These are phyloP conservation scores for Fistularia tabacaria DNA, from an alignment of 2,797 vertebrate species.

Conservation along the genomic window DNA sequence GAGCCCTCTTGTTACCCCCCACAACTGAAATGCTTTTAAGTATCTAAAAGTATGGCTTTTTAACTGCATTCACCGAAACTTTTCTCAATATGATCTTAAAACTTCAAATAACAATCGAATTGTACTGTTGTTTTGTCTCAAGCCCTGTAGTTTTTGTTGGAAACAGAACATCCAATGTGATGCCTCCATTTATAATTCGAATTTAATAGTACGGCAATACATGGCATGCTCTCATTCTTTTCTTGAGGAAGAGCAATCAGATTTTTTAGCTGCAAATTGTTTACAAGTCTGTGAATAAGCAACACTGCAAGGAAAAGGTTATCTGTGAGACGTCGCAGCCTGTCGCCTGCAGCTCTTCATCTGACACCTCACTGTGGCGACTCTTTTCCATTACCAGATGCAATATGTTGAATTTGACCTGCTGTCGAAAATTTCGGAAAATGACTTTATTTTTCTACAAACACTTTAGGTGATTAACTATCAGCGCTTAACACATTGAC, in stretches of 20 bases:
- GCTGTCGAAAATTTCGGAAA: background rate
- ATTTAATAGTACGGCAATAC: too few relatives aligned
- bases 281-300: background rate
- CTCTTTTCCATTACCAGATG: background rate
- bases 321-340: background rate
- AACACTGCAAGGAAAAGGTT: background rate
- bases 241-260: background rate
- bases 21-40: too few relatives aligned
- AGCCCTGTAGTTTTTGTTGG: too few relatives aligned
- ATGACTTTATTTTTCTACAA: background rate
- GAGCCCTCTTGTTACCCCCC: too few relatives aligned
- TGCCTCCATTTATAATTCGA: too few relatives aligned
- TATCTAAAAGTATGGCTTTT: too few relatives aligned
- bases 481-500: background rate
- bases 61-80: too few relatives aligned
- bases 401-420: background rate
- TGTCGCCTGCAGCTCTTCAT: slow-evolving; percentile 3
- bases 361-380: background rate
- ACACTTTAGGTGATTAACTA: background rate
- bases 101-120: too few relatives aligned
- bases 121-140: too few relatives aligned
- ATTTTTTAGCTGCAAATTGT: background rate
- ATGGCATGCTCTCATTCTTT: too few relatives aligned
- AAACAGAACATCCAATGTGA: too few relatives aligned
- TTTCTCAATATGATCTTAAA: too few relatives aligned